Evolutionary conservation across 35 echinoderm and acorn worm species (phyloP).

Genomic region (Hemicentrotus pulcherrimus): DNA sequence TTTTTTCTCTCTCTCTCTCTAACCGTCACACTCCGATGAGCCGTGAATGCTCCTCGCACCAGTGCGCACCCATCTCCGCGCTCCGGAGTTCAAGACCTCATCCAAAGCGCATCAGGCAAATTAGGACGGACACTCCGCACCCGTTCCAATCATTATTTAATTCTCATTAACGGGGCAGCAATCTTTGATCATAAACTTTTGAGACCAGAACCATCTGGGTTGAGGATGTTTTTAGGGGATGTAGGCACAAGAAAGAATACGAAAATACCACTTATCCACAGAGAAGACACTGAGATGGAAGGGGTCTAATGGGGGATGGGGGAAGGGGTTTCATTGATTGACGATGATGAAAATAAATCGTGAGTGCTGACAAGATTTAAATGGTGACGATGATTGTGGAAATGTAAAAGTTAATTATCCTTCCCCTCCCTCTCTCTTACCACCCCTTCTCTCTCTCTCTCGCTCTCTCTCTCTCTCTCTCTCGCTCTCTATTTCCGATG

Average conservation of each 20-base stretch:
- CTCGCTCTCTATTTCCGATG: not conserved
- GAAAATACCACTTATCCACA: not conserved
- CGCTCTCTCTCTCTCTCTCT: not conserved
- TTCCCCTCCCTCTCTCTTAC: not conserved
- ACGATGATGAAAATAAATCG: not conserved
- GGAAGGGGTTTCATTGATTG: not conserved
- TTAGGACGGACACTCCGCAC: constrained; percentile 11
- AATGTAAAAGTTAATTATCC: not conserved
- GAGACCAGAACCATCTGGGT: constrained; percentile 40
- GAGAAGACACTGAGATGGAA: not conserved
- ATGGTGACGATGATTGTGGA: not conserved
- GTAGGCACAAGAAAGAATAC: not conserved
- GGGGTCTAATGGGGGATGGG: not conserved
- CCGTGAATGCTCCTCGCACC: not conserved
- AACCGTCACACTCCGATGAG: not conserved
- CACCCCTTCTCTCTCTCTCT: not conserved
- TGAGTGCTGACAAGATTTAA: not conserved
- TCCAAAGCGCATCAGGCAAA: constrained; percentile 21
- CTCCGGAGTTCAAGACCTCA: not conserved
- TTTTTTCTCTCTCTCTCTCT: not conserved
- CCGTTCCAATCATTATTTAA: constrained; percentile 45
- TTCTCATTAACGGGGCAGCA: constrained; percentile 18
- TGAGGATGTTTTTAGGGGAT: not conserved
- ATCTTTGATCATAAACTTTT: constrained; percentile 34
- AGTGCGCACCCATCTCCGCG: not conserved